phyloP scores from a whole-genome alignment of 2,113 vertebrate genomes.

The Marmota monax region DNA sequence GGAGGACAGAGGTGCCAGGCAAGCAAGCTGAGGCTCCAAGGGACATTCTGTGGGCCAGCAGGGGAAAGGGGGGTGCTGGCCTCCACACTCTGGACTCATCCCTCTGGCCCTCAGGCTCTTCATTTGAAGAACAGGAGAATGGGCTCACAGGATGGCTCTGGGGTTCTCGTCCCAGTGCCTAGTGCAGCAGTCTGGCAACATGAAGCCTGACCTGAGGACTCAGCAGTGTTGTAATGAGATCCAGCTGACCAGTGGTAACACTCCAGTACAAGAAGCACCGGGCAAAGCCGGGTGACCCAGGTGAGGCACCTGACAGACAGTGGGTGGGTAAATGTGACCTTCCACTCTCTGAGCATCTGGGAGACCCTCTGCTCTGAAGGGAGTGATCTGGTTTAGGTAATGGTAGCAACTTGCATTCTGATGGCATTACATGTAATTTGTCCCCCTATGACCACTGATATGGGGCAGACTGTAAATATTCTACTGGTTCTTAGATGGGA shows the following conservation, averaged over 20 bases:
- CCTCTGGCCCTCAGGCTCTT: neutral
- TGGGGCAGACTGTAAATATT: neutral
- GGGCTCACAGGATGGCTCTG: neutral
- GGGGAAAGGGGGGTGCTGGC: accelerated
- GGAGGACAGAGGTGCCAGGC: neutral
- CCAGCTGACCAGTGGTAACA: too few relatives aligned
- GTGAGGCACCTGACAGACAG: neutral
- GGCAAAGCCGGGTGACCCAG: accelerated
- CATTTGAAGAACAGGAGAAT: accelerated
- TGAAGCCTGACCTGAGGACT: too few relatives aligned
- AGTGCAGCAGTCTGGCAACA: neutral
- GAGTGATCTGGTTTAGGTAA: neutral
- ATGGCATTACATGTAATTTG: neutral
- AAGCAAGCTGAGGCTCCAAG: neutral
- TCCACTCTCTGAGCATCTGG: accelerated
- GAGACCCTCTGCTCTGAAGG: neutral
- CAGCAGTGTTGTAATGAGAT: neutral
- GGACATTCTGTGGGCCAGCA: neutral
- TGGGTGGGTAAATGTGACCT: accelerated
- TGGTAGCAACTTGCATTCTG: neutral
- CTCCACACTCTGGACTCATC: neutral
- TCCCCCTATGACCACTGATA: neutral
- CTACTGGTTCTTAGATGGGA: neutral
- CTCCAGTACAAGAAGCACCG: too few relatives aligned
- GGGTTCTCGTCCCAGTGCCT: too few relatives aligned